These are phyloP conservation scores for Pachymerium ferrugineum DNA, from an alignment of 2,888 invertebrate species.

Conservation along the genomic window DNA sequence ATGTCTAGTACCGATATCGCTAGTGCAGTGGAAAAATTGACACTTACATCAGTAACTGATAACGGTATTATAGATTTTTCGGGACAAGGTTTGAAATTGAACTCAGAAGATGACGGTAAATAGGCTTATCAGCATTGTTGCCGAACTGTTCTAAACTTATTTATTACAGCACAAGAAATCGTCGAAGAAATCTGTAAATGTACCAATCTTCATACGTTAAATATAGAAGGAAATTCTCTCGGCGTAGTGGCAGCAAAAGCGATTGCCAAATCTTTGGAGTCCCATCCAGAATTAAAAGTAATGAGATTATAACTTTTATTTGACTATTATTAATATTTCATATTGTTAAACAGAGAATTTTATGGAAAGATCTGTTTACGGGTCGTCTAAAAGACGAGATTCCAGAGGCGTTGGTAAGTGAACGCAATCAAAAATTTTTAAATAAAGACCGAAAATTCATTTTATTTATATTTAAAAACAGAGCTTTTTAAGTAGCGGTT, in stretches of 20 bases:
- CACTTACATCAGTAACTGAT: conserved; percentile 40
- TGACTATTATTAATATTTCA: no score
- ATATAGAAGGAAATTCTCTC: conserved; percentile 86
- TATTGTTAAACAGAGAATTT: conserved; percentile 64
- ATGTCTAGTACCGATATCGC: conserved; percentile 37
- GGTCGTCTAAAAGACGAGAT: conserved; percentile 92
- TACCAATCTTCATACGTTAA: conserved; percentile 63
- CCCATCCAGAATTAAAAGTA: conserved; percentile 63
- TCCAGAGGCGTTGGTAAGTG: conserved; percentile 75
- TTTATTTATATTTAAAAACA: no score
- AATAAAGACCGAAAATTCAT: no score
- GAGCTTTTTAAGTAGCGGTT: conserved; percentile 69
- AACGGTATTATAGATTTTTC: conserved; percentile 70
- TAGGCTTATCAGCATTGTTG: no score
- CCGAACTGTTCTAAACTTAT: conserved; percentile 10
- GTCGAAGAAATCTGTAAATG: conserved; percentile 69
- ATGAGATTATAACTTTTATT: no score
- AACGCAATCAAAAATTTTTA: no score
- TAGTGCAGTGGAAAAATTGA: conserved; percentile 42
- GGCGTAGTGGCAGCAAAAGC: conserved; percentile 82
- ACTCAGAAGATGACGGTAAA: conserved; percentile 74
- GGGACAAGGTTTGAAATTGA: conserved; percentile 69
- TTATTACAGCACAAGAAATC: conserved; percentile 51
- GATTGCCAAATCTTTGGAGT: conserved; percentile 71
- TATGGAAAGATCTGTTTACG: conserved; percentile 97